Percentiles rank a stretch among this genome's conserved stretches.
Conservation (phyloP, 2,888 invertebrate genomes). For the Resseliella maxima region DNA sequence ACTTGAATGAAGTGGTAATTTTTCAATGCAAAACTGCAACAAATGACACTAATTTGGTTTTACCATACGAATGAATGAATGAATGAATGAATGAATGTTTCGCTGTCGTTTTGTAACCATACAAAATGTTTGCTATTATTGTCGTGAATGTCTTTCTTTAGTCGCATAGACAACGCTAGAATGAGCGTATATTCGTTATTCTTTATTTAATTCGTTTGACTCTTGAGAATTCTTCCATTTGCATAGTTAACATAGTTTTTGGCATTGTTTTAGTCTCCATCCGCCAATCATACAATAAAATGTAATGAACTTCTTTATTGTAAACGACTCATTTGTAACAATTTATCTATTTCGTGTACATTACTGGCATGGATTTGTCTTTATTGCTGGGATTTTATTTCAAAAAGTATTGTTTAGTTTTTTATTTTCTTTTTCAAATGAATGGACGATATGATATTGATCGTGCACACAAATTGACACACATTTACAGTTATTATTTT, state of each 20-base stretch:
- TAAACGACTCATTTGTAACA: conserved; percentile 11
- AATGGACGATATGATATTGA: background rate
- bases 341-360: background rate
- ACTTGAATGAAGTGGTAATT: conserved; percentile 41
- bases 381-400: background rate
- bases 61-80: conserved; percentile 5
- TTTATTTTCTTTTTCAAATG: background rate
- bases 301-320: conserved; percentile 21
- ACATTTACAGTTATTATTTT: background rate
- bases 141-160: background rate
- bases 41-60: conserved; percentile 53
- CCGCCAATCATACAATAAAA: too few species aligned
- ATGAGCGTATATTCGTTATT: background rate
- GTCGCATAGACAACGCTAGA: background rate
- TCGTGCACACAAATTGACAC: conserved; percentile 1
- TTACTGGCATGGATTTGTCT: background rate
- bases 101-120: background rate
- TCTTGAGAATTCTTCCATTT: background rate
- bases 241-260: conserved; percentile 1
- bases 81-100: background rate
- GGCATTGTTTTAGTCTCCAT: conserved; percentile 41
- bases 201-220: conserved; percentile 44
- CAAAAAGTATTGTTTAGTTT: too few species aligned
- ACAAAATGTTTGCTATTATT: background rate
- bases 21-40: conserved; percentile 48